Percentiles rank a stretch among this genome's conserved stretches.
Evolutionary conservation across 2,113 vertebrate species (phyloP).

Genomic region (Alexandromys fortis): DNA sequence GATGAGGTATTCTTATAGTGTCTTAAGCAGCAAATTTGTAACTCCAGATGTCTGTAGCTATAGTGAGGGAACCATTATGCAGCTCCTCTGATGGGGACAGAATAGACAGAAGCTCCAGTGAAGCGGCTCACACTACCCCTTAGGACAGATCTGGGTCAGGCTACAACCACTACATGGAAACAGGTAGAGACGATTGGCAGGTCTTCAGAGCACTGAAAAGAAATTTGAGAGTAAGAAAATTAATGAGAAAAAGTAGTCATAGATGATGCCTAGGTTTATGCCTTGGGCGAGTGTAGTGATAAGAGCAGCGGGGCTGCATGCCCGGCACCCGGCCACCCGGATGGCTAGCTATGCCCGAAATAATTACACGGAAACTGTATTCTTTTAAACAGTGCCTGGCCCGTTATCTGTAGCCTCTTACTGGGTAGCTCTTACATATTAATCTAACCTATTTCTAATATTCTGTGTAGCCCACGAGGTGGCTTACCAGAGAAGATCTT

Average conservation of each 20-base stretch:
- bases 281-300: not conserved
- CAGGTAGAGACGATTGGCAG: not conserved
- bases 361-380: too few species aligned
- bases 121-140: not conserved
- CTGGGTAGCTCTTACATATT: too few species aligned
- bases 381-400: too few species aligned
- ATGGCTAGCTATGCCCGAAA: too few species aligned
- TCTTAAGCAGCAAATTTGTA: not conserved
- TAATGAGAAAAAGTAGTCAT: not conserved
- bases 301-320: too few species aligned
- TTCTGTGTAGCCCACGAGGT: too few species aligned
- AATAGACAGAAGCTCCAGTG: too few species aligned
- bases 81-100: not conserved
- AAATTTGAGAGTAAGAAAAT: not conserved
- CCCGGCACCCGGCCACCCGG: too few species aligned
- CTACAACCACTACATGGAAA: too few species aligned
- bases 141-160: not conserved
- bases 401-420: too few species aligned
- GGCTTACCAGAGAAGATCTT: too few species aligned
- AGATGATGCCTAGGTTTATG: not conserved
- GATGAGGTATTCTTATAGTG: not conserved
- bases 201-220: not conserved
- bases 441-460: too few species aligned
- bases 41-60: not conserved
- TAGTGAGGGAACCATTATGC: not conserved